Evolutionary conservation across 2,888 invertebrate genomes (phyloP).

Genomic region (Lagria hirta): DNA sequence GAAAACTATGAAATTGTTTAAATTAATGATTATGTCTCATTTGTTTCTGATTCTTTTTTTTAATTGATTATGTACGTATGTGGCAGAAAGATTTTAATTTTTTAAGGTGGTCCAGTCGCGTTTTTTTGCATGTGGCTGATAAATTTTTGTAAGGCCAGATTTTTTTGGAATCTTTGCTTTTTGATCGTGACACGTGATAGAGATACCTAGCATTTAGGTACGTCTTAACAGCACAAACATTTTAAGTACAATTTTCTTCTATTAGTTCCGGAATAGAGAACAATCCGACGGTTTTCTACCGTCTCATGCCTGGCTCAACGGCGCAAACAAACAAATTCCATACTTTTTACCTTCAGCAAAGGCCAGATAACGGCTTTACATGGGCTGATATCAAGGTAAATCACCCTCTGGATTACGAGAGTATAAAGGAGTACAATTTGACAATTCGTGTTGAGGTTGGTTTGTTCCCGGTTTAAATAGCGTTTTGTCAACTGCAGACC

Average conservation of each 20-base stretch:
- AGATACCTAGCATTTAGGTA: constrained; percentile 23
- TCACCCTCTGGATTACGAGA: constrained; percentile 92
- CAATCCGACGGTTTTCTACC: constrained; percentile 94
- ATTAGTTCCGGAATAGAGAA: constrained; percentile 92
- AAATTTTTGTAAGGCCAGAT: constrained; percentile 52
- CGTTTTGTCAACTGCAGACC: not conserved
- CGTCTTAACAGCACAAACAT: constrained; percentile 5
- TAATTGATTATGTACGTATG: too few relatives aligned
- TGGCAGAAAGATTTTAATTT: too few relatives aligned
- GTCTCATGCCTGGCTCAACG: constrained; percentile 92
- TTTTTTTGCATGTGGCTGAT: constrained; percentile 49
- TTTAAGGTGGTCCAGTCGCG: constrained; percentile 27
- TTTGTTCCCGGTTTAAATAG: constrained; percentile 2
- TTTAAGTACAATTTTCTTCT: constrained; percentile 28
- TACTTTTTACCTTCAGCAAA: constrained; percentile 93
- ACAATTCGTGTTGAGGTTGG: constrained; percentile 91
- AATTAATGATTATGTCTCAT: too few relatives aligned
- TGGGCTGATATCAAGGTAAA: constrained; percentile 97
- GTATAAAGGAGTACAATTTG: constrained; percentile 92
- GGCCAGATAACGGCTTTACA: constrained; percentile 87
- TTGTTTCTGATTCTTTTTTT: too few relatives aligned
- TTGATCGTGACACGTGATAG: constrained; percentile 40
- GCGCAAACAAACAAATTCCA: constrained; percentile 95
- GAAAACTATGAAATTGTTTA: too few relatives aligned
- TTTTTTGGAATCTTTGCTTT: constrained; percentile 40